Evolutionary conservation across 2,888 invertebrate species (phyloP).

Genomic region (Ochlodes sylvanus): DNA sequence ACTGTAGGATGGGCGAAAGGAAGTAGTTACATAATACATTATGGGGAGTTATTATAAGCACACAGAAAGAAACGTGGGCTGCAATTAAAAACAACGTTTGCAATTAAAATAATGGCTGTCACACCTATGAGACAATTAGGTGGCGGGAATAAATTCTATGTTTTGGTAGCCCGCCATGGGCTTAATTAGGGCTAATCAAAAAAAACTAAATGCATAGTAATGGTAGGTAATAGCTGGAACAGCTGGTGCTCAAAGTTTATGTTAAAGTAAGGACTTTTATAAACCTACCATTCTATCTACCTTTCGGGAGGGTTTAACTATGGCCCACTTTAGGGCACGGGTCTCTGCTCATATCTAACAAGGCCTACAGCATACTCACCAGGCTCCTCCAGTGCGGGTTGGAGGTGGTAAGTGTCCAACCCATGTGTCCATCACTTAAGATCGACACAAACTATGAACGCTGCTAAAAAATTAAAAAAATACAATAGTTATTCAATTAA

Average conservation of each 20-base stretch:
- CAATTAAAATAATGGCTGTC: slow-evolving; percentile 84
- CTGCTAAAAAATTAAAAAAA: no score
- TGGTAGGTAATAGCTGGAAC: slow-evolving; percentile 57
- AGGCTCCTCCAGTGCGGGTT: no score
- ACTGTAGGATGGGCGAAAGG: slow-evolving; percentile 44
- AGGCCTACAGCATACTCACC: no score
- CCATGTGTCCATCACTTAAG: no score
- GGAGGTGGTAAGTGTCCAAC: no score
- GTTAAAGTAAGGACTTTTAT: no score
- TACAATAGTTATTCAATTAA: no score
- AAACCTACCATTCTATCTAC: no score
- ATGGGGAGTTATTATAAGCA: slow-evolving; percentile 55
- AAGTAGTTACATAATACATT: slow-evolving; percentile 51
- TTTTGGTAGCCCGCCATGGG: slow-evolving; percentile 58
- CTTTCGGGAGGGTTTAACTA: no score
- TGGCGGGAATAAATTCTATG: slow-evolving; percentile 74
- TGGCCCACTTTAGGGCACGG: no score
- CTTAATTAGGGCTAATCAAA: slow-evolving; percentile 69
- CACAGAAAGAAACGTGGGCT: slow-evolving; percentile 69
- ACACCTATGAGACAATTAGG: slow-evolving; percentile 83
- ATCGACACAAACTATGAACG: no score
- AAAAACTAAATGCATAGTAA: slow-evolving; percentile 64
- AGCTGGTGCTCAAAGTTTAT: slow-evolving; percentile 52
- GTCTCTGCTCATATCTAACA: no score
- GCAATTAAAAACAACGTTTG: slow-evolving; percentile 72